Conservation (phyloP, 2,113 vertebrate genomes). For the Micromys minutus region DNA sequence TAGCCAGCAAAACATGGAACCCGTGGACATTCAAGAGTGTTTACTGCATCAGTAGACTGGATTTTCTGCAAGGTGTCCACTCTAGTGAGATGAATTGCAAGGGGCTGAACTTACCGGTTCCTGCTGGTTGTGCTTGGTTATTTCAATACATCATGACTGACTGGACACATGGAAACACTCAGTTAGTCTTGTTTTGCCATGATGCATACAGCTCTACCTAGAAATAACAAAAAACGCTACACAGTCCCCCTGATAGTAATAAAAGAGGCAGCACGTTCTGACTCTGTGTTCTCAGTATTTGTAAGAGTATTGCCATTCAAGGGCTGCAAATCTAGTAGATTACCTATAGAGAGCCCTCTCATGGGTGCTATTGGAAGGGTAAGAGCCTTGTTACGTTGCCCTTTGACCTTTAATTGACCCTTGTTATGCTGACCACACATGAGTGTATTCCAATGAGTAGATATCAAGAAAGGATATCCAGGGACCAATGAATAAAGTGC, state of each 20-base stretch:
- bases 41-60: neutral
- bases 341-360: neutral
- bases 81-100: constrained; percentile 73
- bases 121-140: constrained; percentile 69
- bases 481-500: neutral
- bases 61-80: constrained; percentile 45
- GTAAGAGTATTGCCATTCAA: neutral
- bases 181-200: constrained; percentile 69
- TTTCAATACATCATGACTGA: constrained; percentile 75
- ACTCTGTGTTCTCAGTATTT: neutral
- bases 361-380: fast-evolving
- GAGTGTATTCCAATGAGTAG: neutral
- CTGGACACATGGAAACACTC: constrained; percentile 58
- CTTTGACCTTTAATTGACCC: neutral
- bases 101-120: constrained; percentile 75
- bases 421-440: neutral
- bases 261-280: neutral
- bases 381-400: neutral
- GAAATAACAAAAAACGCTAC: neutral
- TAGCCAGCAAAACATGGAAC: neutral
- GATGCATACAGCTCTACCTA: neutral
- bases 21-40: neutral
- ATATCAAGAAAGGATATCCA: neutral
- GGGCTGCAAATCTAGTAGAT: neutral
- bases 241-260: neutral